Base-by-base conservation (phyloP, 2,113 vertebrate genomes). In the Sterrhoptilus dennistouni region DNA sequence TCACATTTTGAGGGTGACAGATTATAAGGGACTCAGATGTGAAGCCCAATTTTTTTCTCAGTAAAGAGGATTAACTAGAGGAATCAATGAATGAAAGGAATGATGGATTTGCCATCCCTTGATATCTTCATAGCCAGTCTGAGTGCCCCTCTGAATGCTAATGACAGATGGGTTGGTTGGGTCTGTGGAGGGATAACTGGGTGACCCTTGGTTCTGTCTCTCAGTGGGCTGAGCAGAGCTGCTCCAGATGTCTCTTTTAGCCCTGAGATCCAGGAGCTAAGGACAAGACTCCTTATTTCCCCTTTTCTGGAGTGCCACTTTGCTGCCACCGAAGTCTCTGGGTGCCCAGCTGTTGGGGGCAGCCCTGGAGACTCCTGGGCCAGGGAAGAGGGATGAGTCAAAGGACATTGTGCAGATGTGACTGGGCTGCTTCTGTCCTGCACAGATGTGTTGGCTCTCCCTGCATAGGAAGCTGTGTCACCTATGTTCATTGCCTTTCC, bases 21-120 rank as follows among this genome's bases (percentile, higher is more conserved):
- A 59, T 91, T 87, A 45, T 71, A 82, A 83, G 33, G 36, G 77
- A 69, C 53, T 64, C 40, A 42, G 57, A 85, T 61, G 24, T 85
- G 61, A 96, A 91, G 45, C 31, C 38, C 1, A 24, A 7, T 52
- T 35, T 56, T 36, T 50, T 72, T 19, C 12, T 3, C 25, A 35
- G 57, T 59, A 54, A 91, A 85, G 84, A 57, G 84, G 75, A 94
- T 95, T 96, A 97, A 52, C 79, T 61, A 29, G 75, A 61, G 70
- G 63, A 91, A 91, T 87, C 93, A 88, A 60, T 94, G 90, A 93
- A 78, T 29, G 70, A 83, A 83, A 44, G 35, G 44, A 70, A 83
- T 83, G 79, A 85, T 56, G 75, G 82, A 85, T 95, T 93, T 18
- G 7, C 42, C 28, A 31, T 77, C 27, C 28, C 33, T 87, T 90